These are phyloP conservation scores for Marronus borbonicus DNA, from an alignment of 2,888 invertebrate species.

Conservation along the genomic window DNA sequence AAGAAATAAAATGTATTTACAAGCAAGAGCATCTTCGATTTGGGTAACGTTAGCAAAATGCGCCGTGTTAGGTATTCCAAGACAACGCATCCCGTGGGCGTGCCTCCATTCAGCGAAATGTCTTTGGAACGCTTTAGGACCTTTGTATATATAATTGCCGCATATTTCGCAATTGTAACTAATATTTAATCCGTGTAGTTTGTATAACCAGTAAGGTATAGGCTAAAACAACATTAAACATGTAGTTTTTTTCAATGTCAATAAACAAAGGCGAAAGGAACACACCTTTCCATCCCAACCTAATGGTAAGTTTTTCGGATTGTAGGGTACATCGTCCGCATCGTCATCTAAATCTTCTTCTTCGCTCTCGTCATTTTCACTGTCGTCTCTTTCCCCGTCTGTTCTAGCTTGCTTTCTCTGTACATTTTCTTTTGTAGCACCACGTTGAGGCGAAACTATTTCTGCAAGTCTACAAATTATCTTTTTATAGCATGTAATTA, in stretches of 20 bases:
- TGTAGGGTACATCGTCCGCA: slow-evolving; percentile 97
- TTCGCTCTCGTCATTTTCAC: slow-evolving; percentile 90
- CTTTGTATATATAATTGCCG: slow-evolving; percentile 98
- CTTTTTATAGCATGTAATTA: no score
- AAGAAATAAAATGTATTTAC: slow-evolving; percentile 73
- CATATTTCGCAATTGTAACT: slow-evolving; percentile 99
- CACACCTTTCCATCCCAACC: slow-evolving; percentile 97
- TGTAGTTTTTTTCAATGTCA: no score
- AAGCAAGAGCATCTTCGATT: slow-evolving; percentile 96
- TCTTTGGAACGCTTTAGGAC: slow-evolving; percentile 99
- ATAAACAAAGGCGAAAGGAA: not conserved
- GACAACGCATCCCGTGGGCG: slow-evolving; percentile 96
- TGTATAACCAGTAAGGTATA: slow-evolving; percentile 98
- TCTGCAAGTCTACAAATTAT: slow-evolving; percentile 79
- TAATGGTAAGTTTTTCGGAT: slow-evolving; percentile 98
- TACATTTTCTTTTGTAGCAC: slow-evolving; percentile 97
- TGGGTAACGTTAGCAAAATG: slow-evolving; percentile 99
- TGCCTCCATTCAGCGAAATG: slow-evolving; percentile 97
- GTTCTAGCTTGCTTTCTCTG: slow-evolving; percentile 98
- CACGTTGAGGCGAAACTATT: slow-evolving; percentile 87
- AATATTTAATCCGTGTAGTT: slow-evolving; percentile 98
- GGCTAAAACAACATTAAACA: slow-evolving; percentile 66
- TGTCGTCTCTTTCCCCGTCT: slow-evolving; percentile 93
- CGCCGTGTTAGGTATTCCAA: slow-evolving; percentile 99
- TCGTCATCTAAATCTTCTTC: slow-evolving; percentile 87